Conservation (phyloP, 2,113 vertebrate genomes). For the Clarias gariepinus region DNA sequence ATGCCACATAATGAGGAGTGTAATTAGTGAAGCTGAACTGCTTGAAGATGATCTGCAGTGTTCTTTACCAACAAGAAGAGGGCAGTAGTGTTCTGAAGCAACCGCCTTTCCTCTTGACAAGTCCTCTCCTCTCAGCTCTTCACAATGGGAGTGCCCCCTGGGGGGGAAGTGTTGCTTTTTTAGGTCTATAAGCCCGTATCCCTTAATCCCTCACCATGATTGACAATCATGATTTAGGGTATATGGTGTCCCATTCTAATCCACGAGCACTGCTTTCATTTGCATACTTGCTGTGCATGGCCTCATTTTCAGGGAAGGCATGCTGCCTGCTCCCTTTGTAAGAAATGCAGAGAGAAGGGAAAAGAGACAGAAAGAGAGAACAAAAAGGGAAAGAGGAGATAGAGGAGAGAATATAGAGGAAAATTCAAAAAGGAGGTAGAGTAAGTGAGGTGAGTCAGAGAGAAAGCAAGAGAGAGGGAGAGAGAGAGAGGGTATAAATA, state of each 20-base stretch:
- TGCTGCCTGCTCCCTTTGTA: slow-evolving; percentile 75
- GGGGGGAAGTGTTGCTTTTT: slow-evolving; percentile 99
- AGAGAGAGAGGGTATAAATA: slow-evolving; percentile 49
- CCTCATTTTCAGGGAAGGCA: slow-evolving; percentile 83
- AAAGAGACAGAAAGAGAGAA: slow-evolving; percentile 48
- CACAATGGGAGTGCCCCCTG: slow-evolving; percentile 79
- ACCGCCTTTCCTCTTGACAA: slow-evolving; percentile 65
- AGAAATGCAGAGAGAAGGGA: slow-evolving; percentile 74
- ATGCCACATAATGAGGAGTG: neutral
- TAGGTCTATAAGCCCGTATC: slow-evolving; percentile 99
- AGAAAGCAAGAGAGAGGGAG: slow-evolving; percentile 54
- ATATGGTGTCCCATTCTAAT: slow-evolving; percentile 98
- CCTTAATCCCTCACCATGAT: slow-evolving; percentile 99
- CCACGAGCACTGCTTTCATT: slow-evolving; percentile 99
- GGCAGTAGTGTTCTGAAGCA: slow-evolving; percentile 96
- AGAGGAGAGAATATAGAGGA: slow-evolving; percentile 64
- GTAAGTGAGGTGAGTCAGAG: slow-evolving; percentile 36
- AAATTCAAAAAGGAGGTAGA: slow-evolving; percentile 52
- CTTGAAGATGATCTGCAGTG: slow-evolving; percentile 54
- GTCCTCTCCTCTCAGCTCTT: slow-evolving; percentile 77
- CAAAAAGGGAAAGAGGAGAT: slow-evolving; percentile 57
- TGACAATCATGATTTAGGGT: slow-evolving; percentile 99
- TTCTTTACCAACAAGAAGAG: slow-evolving; percentile 69
- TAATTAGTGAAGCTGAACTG: slow-evolving; percentile 43
- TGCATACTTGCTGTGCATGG: slow-evolving; percentile 95